Conservation (phyloP, 23 tunicate species). For the Pegea sp. region DNA sequence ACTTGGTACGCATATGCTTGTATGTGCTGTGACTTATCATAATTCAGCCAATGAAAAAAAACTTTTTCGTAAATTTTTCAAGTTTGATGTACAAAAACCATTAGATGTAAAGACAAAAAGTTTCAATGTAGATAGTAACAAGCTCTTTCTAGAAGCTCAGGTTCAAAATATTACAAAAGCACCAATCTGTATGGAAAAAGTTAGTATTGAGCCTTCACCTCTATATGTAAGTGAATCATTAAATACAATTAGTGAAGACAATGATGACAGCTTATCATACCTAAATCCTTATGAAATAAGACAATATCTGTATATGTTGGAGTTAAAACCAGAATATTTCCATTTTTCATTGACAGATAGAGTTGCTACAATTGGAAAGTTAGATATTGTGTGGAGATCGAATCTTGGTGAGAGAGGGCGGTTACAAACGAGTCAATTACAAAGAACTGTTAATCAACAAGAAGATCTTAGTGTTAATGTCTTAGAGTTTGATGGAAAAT, state of each 20-base stretch:
- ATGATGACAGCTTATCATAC: constrained; percentile 20
- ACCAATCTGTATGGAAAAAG: constrained; percentile 75
- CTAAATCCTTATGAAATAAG: constrained; percentile 74
- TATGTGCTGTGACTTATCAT: neutral
- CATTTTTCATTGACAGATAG: constrained; percentile 23
- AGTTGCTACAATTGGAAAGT: constrained; percentile 57
- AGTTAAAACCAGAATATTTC: constrained; percentile 19
- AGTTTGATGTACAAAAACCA: constrained; percentile 23
- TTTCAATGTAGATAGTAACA: constrained; percentile 54
- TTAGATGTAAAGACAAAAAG: constrained; percentile 83
- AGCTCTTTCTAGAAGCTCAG: constrained; percentile 78
- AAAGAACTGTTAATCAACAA: no score
- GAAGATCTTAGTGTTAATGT: no score
- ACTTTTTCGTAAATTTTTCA: neutral
- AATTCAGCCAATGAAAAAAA: neutral
- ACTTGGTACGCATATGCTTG: constrained; percentile 70
- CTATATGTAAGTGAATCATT: constrained; percentile 26
- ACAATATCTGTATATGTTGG: constrained; percentile 47
- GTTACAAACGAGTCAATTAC: constrained; percentile 86
- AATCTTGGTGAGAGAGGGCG: constrained; percentile 78
- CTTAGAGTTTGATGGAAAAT: no score
- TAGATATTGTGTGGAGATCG: constrained; percentile 89
- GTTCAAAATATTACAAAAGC: constrained; percentile 67
- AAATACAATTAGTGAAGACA: constrained; percentile 4
- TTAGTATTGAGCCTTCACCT: constrained; percentile 54